These are phyloP conservation scores for Danio jaintianensis DNA, from an alignment of 2,797 vertebrate species.

Conservation along the genomic window DNA sequence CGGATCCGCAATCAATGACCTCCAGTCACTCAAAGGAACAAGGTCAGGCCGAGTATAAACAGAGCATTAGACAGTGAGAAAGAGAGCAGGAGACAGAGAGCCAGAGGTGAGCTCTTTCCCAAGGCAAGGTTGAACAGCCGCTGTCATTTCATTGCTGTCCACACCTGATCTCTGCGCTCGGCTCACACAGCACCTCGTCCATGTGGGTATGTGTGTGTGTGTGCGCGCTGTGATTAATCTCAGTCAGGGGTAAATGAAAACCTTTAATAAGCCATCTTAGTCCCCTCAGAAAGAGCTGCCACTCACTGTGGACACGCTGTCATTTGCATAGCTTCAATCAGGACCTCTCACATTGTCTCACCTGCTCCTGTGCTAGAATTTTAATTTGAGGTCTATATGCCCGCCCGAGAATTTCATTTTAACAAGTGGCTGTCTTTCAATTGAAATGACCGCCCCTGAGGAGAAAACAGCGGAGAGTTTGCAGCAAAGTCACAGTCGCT, in stretches of 20 bases:
- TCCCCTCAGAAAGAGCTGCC: conserved; percentile 53
- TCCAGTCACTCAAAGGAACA: conserved; percentile 24
- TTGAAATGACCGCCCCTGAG: conserved; percentile 22
- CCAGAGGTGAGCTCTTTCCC: conserved; percentile 4
- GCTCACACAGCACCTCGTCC: neutral
- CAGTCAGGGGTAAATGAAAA: conserved; percentile 80
- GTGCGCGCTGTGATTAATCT: conserved; percentile 77
- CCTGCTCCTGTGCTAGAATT: conserved; percentile 30
- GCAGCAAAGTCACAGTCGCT: conserved; percentile 3
- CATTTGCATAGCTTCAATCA: conserved; percentile 48
- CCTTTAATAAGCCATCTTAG: conserved; percentile 77
- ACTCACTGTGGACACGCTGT: conserved; percentile 28
- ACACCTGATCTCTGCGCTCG: conserved; percentile 4
- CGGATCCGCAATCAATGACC: conserved; percentile 13
- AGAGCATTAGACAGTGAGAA: conserved; percentile 8
- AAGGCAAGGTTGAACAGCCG: conserved; percentile 27
- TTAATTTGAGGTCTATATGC: conserved; percentile 41
- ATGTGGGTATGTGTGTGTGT: neutral
- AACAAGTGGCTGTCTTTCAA: conserved; percentile 8
- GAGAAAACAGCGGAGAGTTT: conserved; percentile 20
- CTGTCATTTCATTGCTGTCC: conserved; percentile 16
- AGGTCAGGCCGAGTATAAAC: conserved; percentile 33
- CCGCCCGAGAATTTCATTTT: conserved; percentile 22
- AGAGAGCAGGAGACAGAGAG: conserved; percentile 7
- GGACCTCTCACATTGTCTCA: conserved; percentile 38